Conservation (phyloP, 2,888 invertebrate species). For the Idaea aversata region DNA sequence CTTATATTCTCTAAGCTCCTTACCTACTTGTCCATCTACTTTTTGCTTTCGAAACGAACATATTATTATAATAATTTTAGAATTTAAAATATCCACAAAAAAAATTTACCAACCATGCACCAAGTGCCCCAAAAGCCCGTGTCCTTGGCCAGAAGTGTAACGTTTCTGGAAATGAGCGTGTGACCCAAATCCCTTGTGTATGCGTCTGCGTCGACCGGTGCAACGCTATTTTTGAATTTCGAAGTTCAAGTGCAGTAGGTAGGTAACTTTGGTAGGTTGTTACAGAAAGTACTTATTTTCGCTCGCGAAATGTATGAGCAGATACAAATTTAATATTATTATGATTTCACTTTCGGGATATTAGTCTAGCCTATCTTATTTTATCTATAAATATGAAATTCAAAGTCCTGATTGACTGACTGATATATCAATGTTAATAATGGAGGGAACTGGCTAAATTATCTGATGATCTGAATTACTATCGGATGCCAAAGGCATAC, state of each 20-base stretch:
- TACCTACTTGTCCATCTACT: constrained; percentile 1
- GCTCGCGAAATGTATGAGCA: not conserved
- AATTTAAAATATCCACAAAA: not conserved
- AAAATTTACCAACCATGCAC: constrained; percentile 19
- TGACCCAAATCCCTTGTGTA: constrained; percentile 64
- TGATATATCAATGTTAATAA: too few species aligned
- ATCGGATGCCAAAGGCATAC: too few species aligned
- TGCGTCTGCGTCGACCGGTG: constrained; percentile 36
- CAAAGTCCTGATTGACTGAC: too few species aligned
- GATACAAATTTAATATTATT: too few species aligned
- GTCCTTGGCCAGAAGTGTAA: constrained; percentile 66
- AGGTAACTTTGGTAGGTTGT: not conserved
- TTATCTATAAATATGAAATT: too few species aligned
- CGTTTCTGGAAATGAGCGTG: constrained; percentile 66
- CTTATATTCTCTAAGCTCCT: too few species aligned
- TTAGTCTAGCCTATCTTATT: too few species aligned
- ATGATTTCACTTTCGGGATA: too few species aligned
- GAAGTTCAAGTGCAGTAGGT: constrained; percentile 57
- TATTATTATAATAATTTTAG: not conserved
- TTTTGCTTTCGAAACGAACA: constrained; percentile 2
- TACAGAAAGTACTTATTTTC: not conserved
- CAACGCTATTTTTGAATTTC: constrained; percentile 64
- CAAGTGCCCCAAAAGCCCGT: constrained; percentile 32
- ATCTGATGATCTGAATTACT: too few species aligned
- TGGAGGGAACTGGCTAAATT: too few species aligned